Conservation (phyloP, 2,888 invertebrate species). For the Tiliacea aurago region DNA sequence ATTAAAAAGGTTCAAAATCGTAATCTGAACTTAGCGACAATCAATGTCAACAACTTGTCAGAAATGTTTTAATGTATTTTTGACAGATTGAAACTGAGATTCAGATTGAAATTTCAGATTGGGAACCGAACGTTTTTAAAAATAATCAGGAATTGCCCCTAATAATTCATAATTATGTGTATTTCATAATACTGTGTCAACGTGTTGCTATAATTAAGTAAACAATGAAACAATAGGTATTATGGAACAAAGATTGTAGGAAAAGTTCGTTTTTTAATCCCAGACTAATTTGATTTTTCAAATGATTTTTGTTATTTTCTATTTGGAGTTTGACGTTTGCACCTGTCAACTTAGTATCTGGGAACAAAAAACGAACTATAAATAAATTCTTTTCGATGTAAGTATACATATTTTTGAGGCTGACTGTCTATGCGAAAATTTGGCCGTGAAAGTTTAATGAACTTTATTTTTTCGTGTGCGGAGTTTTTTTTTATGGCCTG, state of each 20-base stretch:
- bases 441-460: constrained; percentile 19
- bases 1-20: too few species aligned
- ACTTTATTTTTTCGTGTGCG: constrained; percentile 18
- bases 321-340: too few species aligned
- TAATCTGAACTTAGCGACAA: too few species aligned
- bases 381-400: not conserved
- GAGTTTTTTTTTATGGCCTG: constrained; percentile 11
- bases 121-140: not conserved
- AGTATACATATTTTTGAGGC: not conserved
- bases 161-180: not conserved
- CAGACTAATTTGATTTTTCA: too few species aligned
- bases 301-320: too few species aligned
- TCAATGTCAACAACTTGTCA: not conserved
- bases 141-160: not conserved
- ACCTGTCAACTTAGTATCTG: too few species aligned
- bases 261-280: too few species aligned
- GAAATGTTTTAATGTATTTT: not conserved
- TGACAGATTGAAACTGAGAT: not conserved
- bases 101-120: too few species aligned
- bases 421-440: constrained; percentile 16
- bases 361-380: too few species aligned
- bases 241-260: not conserved
- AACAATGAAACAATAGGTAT: not conserved
- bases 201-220: not conserved
- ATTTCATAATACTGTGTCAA: not conserved